These are phyloP conservation scores for Sericinus montela DNA, from an alignment of 2,888 invertebrate species.

Conservation along the genomic window DNA sequence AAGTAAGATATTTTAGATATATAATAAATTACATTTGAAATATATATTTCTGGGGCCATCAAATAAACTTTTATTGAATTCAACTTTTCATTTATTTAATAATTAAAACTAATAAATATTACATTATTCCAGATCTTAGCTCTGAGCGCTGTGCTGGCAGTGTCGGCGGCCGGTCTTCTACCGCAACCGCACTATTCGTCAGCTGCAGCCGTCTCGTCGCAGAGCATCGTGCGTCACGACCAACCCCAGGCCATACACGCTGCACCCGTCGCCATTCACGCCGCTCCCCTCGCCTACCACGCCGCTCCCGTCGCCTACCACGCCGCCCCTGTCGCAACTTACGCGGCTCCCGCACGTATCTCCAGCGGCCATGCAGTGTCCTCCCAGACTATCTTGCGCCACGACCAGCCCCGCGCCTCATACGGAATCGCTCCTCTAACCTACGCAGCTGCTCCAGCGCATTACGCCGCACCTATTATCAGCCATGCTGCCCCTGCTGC, in stretches of 20 bases:
- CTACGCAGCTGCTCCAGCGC: not conserved
- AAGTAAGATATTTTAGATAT: not conserved
- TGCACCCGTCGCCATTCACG: conserved; percentile 36
- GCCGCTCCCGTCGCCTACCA: conserved; percentile 12
- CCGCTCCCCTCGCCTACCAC: conserved; percentile 29
- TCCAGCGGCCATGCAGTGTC: conserved; percentile 16
- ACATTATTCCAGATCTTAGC: conserved; percentile 40
- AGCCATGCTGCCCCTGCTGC: conserved; percentile 31
- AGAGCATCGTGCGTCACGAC: conserved; percentile 1
- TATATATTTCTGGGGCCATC: not conserved
- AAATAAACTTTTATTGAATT: not conserved
- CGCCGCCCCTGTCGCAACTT: not conserved
- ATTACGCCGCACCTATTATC: conserved; percentile 31
- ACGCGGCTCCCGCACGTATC: too few species aligned
- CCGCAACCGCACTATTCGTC: conserved; percentile 1
- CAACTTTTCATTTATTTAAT: too few species aligned
- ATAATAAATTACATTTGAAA: not conserved
- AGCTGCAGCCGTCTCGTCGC: not conserved
- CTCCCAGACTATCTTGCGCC: not conserved
- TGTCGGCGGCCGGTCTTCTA: conserved; percentile 41
- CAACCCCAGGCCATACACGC: conserved; percentile 25
- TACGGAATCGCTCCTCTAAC: conserved; percentile 2
- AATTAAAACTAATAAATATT: too few species aligned
- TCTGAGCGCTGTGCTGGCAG: conserved; percentile 48
- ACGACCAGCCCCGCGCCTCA: not conserved